Base-by-base conservation (phyloP, 2,888 invertebrate species). In the Dendrolimus houi region DNA sequence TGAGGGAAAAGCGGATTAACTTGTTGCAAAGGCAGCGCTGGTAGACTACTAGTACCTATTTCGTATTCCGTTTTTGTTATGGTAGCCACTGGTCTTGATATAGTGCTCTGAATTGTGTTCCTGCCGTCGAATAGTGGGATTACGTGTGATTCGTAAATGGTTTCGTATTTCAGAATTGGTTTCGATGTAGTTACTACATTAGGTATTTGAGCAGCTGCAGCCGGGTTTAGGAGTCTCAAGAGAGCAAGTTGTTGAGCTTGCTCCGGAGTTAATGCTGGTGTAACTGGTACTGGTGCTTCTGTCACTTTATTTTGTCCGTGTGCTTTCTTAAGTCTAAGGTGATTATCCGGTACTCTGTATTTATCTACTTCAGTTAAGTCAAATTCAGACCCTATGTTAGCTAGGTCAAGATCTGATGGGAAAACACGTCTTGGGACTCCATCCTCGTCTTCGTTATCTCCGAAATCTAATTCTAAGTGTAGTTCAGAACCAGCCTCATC, bases 401-500 rank as follows among this genome's bases (percentile, higher is more conserved):
- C 94, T 42, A 96, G 82, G 68, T 96, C 95, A 55, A 94, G 79
- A 67, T 95, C 94, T 0, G 92, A 85, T 0, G 94, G 94, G 64
- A 94, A 92, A 0, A 92, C 90, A 13, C 90, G 82, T 53, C 91
- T 81, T 2, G 80, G 77, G 56, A 85, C 81, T 53, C 87, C 88
- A 41, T 92, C 87, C 76, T 92, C 91, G 40, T 93, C 92, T 65
- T 95, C 94, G 61, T 95, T 94, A 68, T 96, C 96, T 0, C 96
- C 96, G 65, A 96, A 96, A 70, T 97, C 97, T 55, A 97, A 90
- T 74, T 97, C 97, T 54, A 97, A 84, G 77, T 96, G 96, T 17
- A 97, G 81, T 82, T 97, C 96, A 2, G 96, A 96, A 6, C 97
- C 97, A 12, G 97, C 97, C 81, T 97, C 97, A 71, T 97, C 97